Conservation (phyloP, 2,888 invertebrate genomes). For the Smittia aterrima region DNA sequence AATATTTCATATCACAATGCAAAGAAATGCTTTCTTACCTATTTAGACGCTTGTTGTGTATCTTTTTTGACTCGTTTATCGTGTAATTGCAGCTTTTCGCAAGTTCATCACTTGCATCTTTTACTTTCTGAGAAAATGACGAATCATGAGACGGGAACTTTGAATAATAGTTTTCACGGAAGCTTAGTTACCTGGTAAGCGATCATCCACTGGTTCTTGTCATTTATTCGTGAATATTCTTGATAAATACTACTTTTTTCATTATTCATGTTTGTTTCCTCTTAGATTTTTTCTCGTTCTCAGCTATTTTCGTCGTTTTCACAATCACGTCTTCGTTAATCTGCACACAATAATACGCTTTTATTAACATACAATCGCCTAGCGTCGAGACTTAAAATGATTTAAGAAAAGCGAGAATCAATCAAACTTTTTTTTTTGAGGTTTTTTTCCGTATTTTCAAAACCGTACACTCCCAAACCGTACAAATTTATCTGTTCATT, state of each 20-base stretch:
- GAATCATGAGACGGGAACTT: neutral
- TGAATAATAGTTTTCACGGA: neutral
- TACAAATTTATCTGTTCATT: no score
- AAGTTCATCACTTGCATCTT: conserved; percentile 31
- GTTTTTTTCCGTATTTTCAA: no score
- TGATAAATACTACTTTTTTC: conserved; percentile 33
- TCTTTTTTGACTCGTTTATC: conserved; percentile 50
- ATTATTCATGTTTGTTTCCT: conserved; percentile 8
- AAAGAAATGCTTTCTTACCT: conserved; percentile 14
- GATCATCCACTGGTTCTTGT: conserved; percentile 33
- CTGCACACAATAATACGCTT: neutral
- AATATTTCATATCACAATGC: no score
- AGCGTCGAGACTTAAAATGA: neutral
- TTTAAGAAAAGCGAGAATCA: no score
- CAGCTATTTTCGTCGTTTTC: neutral
- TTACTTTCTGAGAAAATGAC: conserved; percentile 26
- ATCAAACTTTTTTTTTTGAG: no score
- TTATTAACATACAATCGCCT: conserved; percentile 5
- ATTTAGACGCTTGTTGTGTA: conserved; percentile 46
- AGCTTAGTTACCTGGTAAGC: conserved; percentile 25
- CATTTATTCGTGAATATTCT: conserved; percentile 25
- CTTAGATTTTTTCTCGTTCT: neutral
- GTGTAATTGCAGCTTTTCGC: conserved; percentile 35
- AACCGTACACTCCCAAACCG: no score
- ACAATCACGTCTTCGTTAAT: neutral